These are phyloP conservation scores for Bergia puertoricense DNA, from an alignment of 92 coral and sea anemone species.

Conservation along the genomic window DNA sequence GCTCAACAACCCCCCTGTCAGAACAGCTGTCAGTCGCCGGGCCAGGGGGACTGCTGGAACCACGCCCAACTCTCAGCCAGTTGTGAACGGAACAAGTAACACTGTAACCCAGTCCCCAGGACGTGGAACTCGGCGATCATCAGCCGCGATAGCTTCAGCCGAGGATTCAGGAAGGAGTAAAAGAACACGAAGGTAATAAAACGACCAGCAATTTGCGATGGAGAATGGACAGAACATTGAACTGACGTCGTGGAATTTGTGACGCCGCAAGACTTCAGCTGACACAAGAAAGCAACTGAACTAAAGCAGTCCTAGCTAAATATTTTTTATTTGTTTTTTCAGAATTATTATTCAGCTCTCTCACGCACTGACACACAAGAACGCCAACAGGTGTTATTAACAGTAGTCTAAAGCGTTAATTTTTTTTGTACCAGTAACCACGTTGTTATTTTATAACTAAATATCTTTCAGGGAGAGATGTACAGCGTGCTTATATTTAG, in stretches of 20 bases:
- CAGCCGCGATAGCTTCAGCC: slow-evolving; percentile 58
- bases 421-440: too few relatives aligned
- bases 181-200: slow-evolving; percentile 62
- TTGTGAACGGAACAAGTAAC: slow-evolving; percentile 68
- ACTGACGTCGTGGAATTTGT: neutral
- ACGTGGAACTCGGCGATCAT: slow-evolving; percentile 66
- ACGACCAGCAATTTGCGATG: neutral
- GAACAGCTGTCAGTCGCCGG: slow-evolving; percentile 70
- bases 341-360: too few relatives aligned
- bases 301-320: too few relatives aligned
- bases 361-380: too few relatives aligned
- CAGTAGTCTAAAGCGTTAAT: too few relatives aligned
- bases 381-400: neutral
- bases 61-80: slow-evolving; percentile 55
- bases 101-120: slow-evolving; percentile 43
- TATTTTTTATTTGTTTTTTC: too few relatives aligned
- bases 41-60: slow-evolving; percentile 60
- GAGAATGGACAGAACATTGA: neutral
- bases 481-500: too few relatives aligned
- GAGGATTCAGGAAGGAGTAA: slow-evolving; percentile 76
- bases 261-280: too few relatives aligned
- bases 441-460: too few relatives aligned
- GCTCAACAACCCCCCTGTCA: slow-evolving; percentile 73
- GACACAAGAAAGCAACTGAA: too few relatives aligned
- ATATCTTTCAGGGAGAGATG: too few relatives aligned